phyloP scores from a whole-genome alignment of 2,797 vertebrate genomes.

The Babyrousa celebensis region DNA sequence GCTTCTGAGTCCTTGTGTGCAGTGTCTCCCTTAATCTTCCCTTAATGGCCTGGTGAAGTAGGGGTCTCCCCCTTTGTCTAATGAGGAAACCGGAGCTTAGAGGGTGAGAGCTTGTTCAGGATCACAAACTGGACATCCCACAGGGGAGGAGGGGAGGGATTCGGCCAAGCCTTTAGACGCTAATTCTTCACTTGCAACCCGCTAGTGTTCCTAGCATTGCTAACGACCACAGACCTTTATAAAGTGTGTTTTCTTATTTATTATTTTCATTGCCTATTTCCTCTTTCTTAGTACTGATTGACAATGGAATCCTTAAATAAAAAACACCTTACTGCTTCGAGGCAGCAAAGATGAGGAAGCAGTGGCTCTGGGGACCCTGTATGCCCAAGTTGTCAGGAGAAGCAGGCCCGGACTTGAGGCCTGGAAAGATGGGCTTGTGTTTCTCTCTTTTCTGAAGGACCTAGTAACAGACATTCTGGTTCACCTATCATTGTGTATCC shows the following conservation, averaged over 20 bases:
- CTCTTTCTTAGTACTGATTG: neutral
- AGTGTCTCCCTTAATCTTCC: neutral
- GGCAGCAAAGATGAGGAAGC: neutral
- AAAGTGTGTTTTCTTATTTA: neutral
- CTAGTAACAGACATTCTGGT: neutral
- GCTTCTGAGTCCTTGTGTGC: neutral
- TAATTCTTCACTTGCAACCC: neutral
- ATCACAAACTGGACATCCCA: neutral
- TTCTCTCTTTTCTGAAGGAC: neutral
- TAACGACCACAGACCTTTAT: neutral
- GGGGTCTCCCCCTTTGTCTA: neutral
- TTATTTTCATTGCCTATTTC: conserved; percentile 37
- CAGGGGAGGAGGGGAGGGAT: no score
- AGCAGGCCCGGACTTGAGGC: neutral
- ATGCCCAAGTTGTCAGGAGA: neutral
- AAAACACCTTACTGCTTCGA: neutral
- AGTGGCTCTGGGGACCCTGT: neutral
- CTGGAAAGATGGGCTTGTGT: neutral
- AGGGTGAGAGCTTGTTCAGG: neutral
- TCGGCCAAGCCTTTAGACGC: neutral
- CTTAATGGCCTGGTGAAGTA: neutral
- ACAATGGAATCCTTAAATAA: neutral
- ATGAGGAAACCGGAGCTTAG: neutral
- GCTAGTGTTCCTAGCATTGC: neutral
- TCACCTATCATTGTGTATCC: neutral